Conservation (phyloP, 2,113 vertebrate genomes). For the Fukomys damarensis region DNA sequence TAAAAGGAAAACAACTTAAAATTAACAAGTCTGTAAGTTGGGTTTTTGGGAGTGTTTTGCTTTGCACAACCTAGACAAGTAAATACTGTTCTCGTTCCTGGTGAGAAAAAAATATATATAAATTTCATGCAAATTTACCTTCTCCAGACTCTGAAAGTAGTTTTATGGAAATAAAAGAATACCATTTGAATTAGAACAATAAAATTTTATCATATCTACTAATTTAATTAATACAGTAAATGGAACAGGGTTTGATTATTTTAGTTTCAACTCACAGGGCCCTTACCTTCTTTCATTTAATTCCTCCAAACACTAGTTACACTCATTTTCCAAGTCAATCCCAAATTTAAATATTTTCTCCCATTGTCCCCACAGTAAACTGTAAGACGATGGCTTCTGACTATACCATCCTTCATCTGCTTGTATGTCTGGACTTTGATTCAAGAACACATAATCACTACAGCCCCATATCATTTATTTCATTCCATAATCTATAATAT, state of each 20-base stretch:
- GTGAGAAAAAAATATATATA: not conserved
- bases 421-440: not conserved
- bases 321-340: not conserved
- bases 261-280: slow-evolving; percentile 24
- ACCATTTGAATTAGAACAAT: not conserved
- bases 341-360: slow-evolving; percentile 26
- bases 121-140: not conserved
- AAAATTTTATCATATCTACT: not conserved
- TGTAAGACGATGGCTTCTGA: slow-evolving; percentile 5
- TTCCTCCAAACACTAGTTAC: not conserved
- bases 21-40: not conserved
- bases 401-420: not conserved
- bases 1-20: slow-evolving; percentile 20
- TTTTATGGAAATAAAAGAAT: slow-evolving; percentile 43
- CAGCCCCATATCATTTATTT: not conserved
- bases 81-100: not conserved
- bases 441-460: slow-evolving; percentile 35
- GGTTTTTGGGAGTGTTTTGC: not conserved
- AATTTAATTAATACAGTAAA: slow-evolving; percentile 46
- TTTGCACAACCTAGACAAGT: not conserved
- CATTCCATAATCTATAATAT: not conserved
- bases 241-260: not conserved
- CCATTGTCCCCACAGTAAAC: not conserved
- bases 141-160: not conserved
- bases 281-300: not conserved